Conservation (phyloP, 2,113 vertebrate species). For the Forbesichthys agassizii region DNA sequence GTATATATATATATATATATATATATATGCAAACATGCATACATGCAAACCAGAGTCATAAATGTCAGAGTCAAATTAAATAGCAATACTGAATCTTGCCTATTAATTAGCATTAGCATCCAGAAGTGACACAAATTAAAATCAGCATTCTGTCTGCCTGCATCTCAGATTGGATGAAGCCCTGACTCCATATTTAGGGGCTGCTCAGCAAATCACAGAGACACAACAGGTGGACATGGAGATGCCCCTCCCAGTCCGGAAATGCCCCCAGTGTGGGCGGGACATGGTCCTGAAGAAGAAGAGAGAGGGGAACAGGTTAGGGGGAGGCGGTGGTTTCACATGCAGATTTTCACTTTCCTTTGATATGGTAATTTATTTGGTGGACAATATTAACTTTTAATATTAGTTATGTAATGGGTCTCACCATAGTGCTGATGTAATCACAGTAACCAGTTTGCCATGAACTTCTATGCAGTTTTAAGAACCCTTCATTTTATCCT, state of each 20-base stretch:
- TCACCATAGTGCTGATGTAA: neutral
- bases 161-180: conserved; percentile 88
- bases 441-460: too few relatives aligned
- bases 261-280: conserved; percentile 88
- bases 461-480: too few relatives aligned
- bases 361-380: neutral
- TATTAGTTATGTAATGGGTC: neutral
- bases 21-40: too few relatives aligned
- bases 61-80: too few relatives aligned
- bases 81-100: neutral
- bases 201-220: conserved; percentile 72
- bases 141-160: neutral
- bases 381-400: too few relatives aligned
- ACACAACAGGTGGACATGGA: conserved; percentile 80
- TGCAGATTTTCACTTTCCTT: neutral
- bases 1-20: too few relatives aligned
- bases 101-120: neutral
- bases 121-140: neutral
- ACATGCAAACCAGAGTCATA: too few relatives aligned
- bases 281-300: conserved; percentile 94
- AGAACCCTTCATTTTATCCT: neutral
- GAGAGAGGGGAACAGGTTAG: conserved; percentile 84
- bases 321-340: neutral
- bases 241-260: conserved; percentile 78
- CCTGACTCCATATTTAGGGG: conserved; percentile 89